These are phyloP conservation scores for Amphipyra tragopoginis DNA, from an alignment of 2,888 invertebrate species.

Conservation along the genomic window DNA sequence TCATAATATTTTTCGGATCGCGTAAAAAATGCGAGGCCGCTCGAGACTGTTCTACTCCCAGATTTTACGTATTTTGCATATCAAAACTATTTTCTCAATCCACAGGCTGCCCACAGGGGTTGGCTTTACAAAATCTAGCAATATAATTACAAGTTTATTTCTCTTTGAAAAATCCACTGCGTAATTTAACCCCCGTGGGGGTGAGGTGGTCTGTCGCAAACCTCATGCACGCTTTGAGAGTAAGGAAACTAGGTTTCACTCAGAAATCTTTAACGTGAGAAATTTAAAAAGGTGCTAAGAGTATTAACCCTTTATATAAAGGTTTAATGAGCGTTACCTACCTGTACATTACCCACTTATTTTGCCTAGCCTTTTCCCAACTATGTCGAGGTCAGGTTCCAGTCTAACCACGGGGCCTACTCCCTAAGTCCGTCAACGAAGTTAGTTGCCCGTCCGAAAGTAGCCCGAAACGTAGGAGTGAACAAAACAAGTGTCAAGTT, in stretches of 20 bases:
- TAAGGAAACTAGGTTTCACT: conserved; percentile 7
- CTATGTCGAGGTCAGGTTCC: too few species aligned
- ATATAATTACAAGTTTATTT: conserved; percentile 46
- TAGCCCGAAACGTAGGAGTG: too few species aligned
- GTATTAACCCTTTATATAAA: too few species aligned
- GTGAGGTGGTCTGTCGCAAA: background rate
- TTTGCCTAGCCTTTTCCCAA: too few species aligned
- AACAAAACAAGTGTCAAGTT: too few species aligned
- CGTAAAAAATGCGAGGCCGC: background rate
- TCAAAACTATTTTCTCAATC: conserved; percentile 30
- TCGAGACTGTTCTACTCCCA: background rate
- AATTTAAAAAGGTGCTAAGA: background rate
- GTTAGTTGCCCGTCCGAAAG: too few species aligned
- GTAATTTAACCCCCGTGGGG: conserved; percentile 4
- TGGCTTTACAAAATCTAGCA: conserved; percentile 29
- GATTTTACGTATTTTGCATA: conserved; percentile 23
- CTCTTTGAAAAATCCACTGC: conserved; percentile 30
- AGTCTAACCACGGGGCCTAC: too few species aligned
- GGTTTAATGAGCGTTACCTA: too few species aligned
- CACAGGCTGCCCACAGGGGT: background rate
- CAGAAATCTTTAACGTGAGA: conserved; percentile 8
- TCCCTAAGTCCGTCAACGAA: too few species aligned
- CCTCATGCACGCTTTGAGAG: conserved; percentile 25
- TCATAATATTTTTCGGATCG: background rate
- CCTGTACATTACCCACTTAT: too few species aligned